Conservation (phyloP, 30 jellyfish, hydroid and myxozoan species). For the Phacellophora camtschatica region DNA sequence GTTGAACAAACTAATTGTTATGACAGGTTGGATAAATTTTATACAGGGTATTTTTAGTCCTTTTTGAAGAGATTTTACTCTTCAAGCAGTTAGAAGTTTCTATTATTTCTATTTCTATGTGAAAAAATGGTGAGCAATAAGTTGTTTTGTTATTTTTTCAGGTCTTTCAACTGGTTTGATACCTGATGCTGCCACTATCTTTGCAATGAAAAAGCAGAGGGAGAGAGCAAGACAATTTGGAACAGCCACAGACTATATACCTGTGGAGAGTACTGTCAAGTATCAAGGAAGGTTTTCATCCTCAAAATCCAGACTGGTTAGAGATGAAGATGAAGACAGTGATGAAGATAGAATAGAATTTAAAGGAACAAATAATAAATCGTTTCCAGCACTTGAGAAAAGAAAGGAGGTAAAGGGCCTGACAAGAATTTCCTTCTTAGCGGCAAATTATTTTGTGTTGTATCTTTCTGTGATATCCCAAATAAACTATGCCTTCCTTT, state of each 20-base stretch:
- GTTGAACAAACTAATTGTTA: no score
- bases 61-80: no score
- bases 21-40: no score
- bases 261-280: constrained; percentile 57
- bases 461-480: no score
- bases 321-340: constrained; percentile 96
- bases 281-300: constrained; percentile 69
- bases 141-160: not conserved
- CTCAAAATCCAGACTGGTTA: constrained; percentile 76
- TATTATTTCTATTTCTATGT: no score
- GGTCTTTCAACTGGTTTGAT: constrained; percentile 77
- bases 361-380: constrained; percentile 73
- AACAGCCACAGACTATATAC: constrained; percentile 78
- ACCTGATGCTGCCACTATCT: constrained; percentile 99
- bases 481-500: no score
- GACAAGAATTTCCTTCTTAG: no score
- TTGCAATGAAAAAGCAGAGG: constrained; percentile 94
- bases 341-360: constrained; percentile 96
- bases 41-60: no score
- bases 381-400: constrained; percentile 95
- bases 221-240: constrained; percentile 96
- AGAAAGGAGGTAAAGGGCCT: constrained; percentile 73
- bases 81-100: no score
- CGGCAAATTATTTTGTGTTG: no score
- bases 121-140: no score